Base-by-base conservation (phyloP, 2,888 invertebrate species). In the Phortica magna region DNA sequence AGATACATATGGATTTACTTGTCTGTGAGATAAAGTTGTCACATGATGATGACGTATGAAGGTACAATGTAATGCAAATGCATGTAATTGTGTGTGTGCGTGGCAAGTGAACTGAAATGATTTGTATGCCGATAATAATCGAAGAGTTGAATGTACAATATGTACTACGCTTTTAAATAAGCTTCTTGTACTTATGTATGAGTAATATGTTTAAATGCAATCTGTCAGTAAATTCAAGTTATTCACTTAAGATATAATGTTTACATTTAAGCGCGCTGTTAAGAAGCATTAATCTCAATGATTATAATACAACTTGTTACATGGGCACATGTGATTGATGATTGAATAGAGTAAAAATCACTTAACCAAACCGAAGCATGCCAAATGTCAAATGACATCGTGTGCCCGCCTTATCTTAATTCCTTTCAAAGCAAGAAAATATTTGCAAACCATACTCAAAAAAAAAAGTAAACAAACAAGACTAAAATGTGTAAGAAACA, bases 11-110 rank as follows among this genome's bases (percentile, higher is more conserved):
- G 48, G 48, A 48, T 48, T 48, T 59, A 17, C n/a, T 59, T 59
- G 59, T 59, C 59, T 71, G 55, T 71, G 53, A 71, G 70, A 71
- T 71, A 53, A 71, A 71, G 55, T 71, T 71, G 70, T 71, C 70
- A 71, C 70, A 71, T n/a, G 7, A 67, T 71, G 55, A 55, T 71
- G 70, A 71, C 70, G 55, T 71, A 55, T 43, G 70, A 71, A 71
- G 39, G 39, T 42, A n/a, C 14, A 19, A 71, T n/a, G 31, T 14
- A 59, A 48, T 48, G 10, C 14, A 14, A 12, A 48, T 48, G 48
- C 7, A 6, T 43, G 43, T 43, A 7, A 7, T 43, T 48, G 48
- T 48, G 14, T 55, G 31, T 31, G n/a, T 71, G 53, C 22, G 70
- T 70, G 22, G 43, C 39, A 43, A 41, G 31, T 48, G 68, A n/a